Evolutionary conservation across 2,113 vertebrate species (phyloP), one percentile per base, ranked within the genome.

Genomic region (pig (Sus scrofa)): DNA sequence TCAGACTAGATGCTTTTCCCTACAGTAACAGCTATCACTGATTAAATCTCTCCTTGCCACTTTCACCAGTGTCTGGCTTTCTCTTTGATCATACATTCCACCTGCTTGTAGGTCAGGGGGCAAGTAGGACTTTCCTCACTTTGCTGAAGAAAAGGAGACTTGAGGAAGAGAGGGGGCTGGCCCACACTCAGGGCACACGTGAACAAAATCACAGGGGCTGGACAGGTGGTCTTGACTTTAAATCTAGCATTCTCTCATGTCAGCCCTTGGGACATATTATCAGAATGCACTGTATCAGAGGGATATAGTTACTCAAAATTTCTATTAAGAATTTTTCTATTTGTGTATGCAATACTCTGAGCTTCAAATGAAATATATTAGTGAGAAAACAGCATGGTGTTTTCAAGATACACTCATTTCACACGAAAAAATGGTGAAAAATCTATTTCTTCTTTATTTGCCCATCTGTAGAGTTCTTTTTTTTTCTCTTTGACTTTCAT

Each of bases 151-250:
- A 26, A 52, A 74, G 32, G 44, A 14, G 30, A 63, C 34, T 50
- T 10, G 39, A 30, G 24, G 52, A 58, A 44, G 81, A 19, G 1
- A 39, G 0, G 22, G 18, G 8, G 13, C 27, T 10, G 56, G 24
- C 19, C 20, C 73, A 34, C 5, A 32, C 2, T n/a, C 6, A 2
- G 0, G 14, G 30, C 30, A 27, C 27, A 15, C 2, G 1, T 16
- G 27, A 88, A 32, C 15, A 70, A 52, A 12, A 79, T 3, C 7
- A 2, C 0, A 0, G 37, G 58, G 3, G 37, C 11, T 37, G 32
- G 7, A 67, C 12, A 0, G 19, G 34, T 54, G 50, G 13, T 14
- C 37, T 15, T 20, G 7, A 71, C 18, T 75, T 56, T 22, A 14
- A 63, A 20, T 68, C n/a, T 56, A 86, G 19, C 12, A 12, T 44